phyloP scores from a whole-genome alignment of 2,113 vertebrate species.

The Pandion haliaetus region DNA sequence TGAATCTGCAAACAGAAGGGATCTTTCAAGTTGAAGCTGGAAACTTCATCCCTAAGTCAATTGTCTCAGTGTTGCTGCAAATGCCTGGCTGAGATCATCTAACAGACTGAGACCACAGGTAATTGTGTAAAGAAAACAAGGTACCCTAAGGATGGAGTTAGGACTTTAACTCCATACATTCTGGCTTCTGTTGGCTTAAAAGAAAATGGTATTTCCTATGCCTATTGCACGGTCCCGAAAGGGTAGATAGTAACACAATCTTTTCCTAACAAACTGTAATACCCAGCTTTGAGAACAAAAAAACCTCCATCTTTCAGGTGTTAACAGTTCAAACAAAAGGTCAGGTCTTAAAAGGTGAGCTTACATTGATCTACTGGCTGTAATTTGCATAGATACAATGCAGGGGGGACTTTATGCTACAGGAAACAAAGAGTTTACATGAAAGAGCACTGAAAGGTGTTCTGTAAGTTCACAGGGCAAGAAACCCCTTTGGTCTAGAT shows the following conservation, averaged over 20 bases:
- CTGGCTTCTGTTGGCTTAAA: neutral
- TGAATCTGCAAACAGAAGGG: constrained; percentile 62
- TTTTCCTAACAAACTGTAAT: neutral
- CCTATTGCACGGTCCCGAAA: neutral
- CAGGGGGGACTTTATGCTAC: neutral
- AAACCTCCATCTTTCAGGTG: neutral
- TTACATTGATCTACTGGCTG: constrained; percentile 27
- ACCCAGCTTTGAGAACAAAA: neutral
- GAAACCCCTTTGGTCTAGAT: constrained; percentile 39
- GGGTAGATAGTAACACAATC: neutral
- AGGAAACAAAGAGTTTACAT: constrained; percentile 60
- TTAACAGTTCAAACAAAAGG: constrained; percentile 19
- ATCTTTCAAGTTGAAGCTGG: constrained; percentile 28
- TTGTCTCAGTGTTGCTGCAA: neutral
- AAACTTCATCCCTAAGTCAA: constrained; percentile 41
- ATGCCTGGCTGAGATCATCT: neutral
- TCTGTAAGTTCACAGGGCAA: constrained; percentile 51
- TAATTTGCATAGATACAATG: constrained; percentile 59
- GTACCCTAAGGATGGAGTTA: neutral
- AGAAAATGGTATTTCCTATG: neutral
- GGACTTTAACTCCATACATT: constrained; percentile 8
- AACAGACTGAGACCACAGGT: neutral
- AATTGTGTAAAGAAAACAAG: constrained; percentile 21
- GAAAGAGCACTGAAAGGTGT: constrained; percentile 58
- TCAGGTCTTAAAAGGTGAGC: constrained; percentile 6